Conservation (phyloP, 2,888 invertebrate genomes). For the Netelia inedita region DNA sequence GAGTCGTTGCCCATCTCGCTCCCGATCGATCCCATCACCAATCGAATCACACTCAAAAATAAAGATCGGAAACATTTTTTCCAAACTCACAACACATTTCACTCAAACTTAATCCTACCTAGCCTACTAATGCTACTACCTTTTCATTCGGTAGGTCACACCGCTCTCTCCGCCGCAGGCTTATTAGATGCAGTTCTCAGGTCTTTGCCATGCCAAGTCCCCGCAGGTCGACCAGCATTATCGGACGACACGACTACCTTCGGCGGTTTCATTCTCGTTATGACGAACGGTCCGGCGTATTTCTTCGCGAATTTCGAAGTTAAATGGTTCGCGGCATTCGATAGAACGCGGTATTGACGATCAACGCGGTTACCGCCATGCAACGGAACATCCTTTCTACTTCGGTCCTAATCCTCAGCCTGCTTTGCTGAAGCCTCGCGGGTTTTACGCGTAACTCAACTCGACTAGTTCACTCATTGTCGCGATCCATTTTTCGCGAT, state of each 20-base stretch:
- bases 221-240: not conserved
- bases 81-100: too few species aligned
- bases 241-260: not conserved
- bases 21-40: too few species aligned
- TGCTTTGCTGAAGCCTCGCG: not conserved
- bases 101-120: too few species aligned
- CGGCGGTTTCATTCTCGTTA: conserved; percentile 20
- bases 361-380: conserved; percentile 28
- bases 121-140: too few species aligned
- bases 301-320: conserved; percentile 31
- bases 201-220: not conserved
- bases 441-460: not conserved
- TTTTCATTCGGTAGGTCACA: too few species aligned
- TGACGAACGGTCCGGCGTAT: conserved; percentile 15
- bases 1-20: too few species aligned
- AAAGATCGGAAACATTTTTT: too few species aligned
- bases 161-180: not conserved
- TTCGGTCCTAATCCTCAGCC: conserved; percentile 27
- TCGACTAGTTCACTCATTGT: not conserved
- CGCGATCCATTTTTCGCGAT: not conserved
- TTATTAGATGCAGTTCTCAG: not conserved
- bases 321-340: conserved; percentile 10
- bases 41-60: too few species aligned
- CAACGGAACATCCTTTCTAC: not conserved
- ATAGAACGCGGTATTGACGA: conserved; percentile 29